These are phyloP conservation scores for Acanthiza pusilla DNA, from an alignment of 2,797 vertebrate species.

Conservation along the genomic window DNA sequence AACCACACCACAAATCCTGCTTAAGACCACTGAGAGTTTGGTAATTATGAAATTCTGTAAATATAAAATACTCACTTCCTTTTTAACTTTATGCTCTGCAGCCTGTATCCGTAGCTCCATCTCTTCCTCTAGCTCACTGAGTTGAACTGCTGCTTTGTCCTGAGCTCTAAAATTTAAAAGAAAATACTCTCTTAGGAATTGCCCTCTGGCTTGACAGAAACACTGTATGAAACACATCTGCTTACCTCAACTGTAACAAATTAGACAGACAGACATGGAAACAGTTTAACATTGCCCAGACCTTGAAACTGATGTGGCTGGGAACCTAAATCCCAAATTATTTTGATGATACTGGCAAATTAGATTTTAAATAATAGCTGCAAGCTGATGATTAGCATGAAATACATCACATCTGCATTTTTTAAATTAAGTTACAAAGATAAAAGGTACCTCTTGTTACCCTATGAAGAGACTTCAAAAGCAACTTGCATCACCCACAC, in stretches of 20 bases:
- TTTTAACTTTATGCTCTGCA: constrained; percentile 81
- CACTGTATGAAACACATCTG: neutral
- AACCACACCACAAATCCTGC: neutral
- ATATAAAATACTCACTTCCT: constrained; percentile 78
- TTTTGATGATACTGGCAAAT: neutral
- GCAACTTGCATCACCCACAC: neutral
- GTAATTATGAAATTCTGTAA: neutral
- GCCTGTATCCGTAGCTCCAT: constrained; percentile 95
- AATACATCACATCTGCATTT: neutral
- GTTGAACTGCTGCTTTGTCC: constrained; percentile 91
- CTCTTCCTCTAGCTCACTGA: constrained; percentile 95
- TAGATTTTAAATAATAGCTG: neutral
- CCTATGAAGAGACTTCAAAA: neutral
- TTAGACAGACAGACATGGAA: neutral
- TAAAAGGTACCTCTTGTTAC: neutral
- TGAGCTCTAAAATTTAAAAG: constrained; percentile 84
- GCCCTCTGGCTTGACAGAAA: neutral
- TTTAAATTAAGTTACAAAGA: neutral
- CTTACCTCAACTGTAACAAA: neutral
- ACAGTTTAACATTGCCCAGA: neutral
- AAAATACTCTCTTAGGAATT: neutral
- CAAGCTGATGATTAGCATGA: neutral
- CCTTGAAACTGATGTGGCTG: neutral
- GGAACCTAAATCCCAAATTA: neutral
- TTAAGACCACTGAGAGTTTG: neutral